Conservation (phyloP, 2,888 invertebrate species). For the Drosophila anomelani region DNA sequence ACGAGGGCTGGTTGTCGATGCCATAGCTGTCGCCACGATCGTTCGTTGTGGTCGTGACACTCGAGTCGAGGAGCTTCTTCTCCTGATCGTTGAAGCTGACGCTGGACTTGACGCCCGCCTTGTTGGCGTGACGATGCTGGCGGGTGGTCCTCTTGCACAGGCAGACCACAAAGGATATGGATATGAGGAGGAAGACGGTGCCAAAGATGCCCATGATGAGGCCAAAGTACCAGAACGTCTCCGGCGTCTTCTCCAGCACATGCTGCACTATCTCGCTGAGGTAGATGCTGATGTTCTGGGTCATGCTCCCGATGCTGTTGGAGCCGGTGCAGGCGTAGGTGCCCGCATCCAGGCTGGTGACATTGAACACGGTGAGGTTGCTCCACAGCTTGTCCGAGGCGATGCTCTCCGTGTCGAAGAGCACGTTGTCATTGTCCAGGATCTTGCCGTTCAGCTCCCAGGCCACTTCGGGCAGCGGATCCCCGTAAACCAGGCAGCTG, state of each 20-base stretch:
- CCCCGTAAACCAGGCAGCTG: constrained; percentile 92
- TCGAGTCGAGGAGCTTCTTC: constrained; percentile 93
- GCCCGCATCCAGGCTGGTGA: constrained; percentile 92
- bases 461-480: constrained; percentile 92
- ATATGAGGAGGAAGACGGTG: constrained; percentile 87
- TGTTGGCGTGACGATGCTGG: constrained; percentile 86
- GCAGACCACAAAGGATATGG: constrained; percentile 87
- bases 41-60: constrained; percentile 90
- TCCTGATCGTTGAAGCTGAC: constrained; percentile 95
- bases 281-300: constrained; percentile 87
- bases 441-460: constrained; percentile 92
- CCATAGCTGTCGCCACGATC: constrained; percentile 88
- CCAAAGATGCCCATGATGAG: constrained; percentile 90
- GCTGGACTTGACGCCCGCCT: constrained; percentile 90
- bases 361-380: constrained; percentile 92
- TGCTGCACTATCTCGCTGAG: constrained; percentile 88
- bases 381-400: constrained; percentile 87
- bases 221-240: constrained; percentile 91
- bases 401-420: constrained; percentile 84
- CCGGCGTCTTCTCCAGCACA: constrained; percentile 87
- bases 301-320: constrained; percentile 85
- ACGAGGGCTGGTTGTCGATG: constrained; percentile 87
- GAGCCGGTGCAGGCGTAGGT: constrained; percentile 90
- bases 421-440: constrained; percentile 86
- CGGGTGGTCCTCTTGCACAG: constrained; percentile 85